phyloP scores from a whole-genome alignment of 2,113 vertebrate genomes.

The Miniopterus natalensis region DNA sequence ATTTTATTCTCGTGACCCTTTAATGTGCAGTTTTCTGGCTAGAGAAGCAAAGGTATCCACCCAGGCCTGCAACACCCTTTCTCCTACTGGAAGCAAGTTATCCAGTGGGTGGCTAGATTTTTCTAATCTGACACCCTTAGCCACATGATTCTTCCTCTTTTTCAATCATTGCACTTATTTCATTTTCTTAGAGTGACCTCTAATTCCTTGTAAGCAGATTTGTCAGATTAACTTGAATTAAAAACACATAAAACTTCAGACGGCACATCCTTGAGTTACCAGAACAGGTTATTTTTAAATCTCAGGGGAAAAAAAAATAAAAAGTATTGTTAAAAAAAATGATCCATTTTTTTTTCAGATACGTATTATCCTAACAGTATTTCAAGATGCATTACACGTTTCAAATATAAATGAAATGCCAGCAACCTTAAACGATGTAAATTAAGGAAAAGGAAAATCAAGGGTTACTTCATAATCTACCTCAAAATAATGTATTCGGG shows the following conservation, averaged over 20 bases:
- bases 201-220: neutral
- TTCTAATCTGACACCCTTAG: neutral
- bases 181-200: neutral
- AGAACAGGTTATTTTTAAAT: neutral
- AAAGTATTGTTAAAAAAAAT: neutral
- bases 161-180: neutral
- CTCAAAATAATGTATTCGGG: conserved; percentile 51
- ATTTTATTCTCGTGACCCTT: neutral
- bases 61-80: neutral
- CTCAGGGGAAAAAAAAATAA: neutral
- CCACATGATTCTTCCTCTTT: neutral
- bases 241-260: neutral
- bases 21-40: neutral
- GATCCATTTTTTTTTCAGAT: conserved; percentile 17
- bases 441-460: conserved; percentile 40
- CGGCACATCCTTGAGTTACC: neutral
- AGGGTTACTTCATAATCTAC: conserved; percentile 57
- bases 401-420: conserved; percentile 50
- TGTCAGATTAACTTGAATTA: neutral
- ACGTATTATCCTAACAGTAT: conserved; percentile 41
- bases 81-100: neutral
- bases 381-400: conserved; percentile 25
- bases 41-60: neutral
- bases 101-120: neutral
- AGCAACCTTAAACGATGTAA: conserved; percentile 5